Evolutionary conservation across 2,113 vertebrate genomes (phyloP).

Genomic region (Pipra filicauda): DNA sequence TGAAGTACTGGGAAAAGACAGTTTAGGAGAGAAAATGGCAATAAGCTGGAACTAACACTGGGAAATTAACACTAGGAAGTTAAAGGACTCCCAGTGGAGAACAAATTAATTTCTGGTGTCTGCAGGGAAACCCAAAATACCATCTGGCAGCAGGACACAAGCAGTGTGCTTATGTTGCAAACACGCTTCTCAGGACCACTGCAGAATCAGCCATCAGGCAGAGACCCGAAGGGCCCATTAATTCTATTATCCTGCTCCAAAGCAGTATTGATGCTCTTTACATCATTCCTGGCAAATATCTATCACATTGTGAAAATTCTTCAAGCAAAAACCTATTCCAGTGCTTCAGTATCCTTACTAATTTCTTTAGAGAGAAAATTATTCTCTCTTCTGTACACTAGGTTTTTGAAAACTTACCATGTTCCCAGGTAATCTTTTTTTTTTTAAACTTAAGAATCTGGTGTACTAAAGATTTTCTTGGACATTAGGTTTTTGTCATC

Average conservation of each 20-base stretch:
- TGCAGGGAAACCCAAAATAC: not conserved
- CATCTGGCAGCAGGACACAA: conserved; percentile 4
- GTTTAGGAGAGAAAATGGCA: not conserved
- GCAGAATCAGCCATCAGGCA: not conserved
- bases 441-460: not conserved
- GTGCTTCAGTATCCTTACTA: not conserved
- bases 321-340: not conserved
- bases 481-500: not conserved
- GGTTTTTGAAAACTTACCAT: not conserved
- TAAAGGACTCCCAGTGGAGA: not conserved
- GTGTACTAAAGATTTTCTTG: not conserved
- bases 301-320: not conserved
- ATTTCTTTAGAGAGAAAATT: not conserved
- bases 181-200: not conserved
- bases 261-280: not conserved
- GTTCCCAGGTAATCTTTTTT: not conserved
- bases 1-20: not conserved
- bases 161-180: not conserved
- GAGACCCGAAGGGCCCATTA: not conserved
- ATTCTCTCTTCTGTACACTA: not conserved
- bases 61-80: not conserved
- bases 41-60: not conserved
- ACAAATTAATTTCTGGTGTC: conserved; percentile 14
- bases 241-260: not conserved
- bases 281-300: not conserved